A percentile compares a stretch with the other conserved stretches of the same genome.
These are phyloP conservation scores for Dipodomys merriami DNA, from an alignment of 2,113 vertebrate genomes.

Conservation along the genomic window DNA sequence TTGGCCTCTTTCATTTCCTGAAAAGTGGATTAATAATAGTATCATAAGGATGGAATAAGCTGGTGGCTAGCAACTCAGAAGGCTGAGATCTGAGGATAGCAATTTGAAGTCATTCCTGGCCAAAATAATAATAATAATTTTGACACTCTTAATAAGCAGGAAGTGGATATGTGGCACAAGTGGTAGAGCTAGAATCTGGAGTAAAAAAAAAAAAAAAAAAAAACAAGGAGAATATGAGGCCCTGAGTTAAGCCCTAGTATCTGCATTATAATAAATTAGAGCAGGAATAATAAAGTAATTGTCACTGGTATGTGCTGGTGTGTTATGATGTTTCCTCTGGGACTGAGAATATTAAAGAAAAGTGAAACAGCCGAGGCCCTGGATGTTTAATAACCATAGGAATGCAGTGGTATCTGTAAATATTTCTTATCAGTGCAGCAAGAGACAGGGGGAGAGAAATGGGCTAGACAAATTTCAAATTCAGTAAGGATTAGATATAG, in stretches of 20 bases:
- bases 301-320: not conserved
- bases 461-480: not conserved
- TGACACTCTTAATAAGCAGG: too few species aligned
- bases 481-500: not conserved
- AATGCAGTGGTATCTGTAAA: not conserved
- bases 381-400: not conserved
- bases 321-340: not conserved
- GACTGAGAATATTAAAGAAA: not conserved
- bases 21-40: not conserved
- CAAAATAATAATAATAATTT: too few species aligned
- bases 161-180: too few species aligned
- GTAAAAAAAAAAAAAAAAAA: too few species aligned
- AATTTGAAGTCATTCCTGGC: too few species aligned
- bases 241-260: not conserved
- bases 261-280: slow-evolving; percentile 6
- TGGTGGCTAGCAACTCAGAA: too few species aligned
- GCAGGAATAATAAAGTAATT: not conserved
- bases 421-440: not conserved
- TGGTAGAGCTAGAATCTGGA: not conserved
- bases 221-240: too few species aligned
- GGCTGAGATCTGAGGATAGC: too few species aligned
- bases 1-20: not conserved
- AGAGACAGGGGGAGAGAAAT: not conserved
- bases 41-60: not conserved
- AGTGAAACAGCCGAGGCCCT: not conserved